Evolutionary conservation across 1,140 invertebrate genomes (phyloP).

Genomic region (Brachystomella parvula): DNA sequence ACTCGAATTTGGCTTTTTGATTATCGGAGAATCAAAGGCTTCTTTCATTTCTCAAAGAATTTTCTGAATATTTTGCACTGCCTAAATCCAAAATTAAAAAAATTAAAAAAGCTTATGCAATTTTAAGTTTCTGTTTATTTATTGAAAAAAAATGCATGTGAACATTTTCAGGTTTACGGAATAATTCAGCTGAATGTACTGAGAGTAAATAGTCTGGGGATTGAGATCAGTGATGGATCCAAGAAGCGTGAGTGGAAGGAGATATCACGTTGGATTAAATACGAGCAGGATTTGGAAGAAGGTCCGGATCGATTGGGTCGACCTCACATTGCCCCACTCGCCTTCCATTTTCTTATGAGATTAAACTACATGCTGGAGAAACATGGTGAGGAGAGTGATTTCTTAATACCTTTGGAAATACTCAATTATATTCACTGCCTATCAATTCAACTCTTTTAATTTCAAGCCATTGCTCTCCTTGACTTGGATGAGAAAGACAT

Average conservation of each 20-base stretch:
- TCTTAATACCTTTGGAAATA: conserved; percentile 7
- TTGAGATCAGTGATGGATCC: conserved; percentile 41
- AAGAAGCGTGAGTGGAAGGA: conserved; percentile 88
- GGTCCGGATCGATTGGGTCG: conserved; percentile 73
- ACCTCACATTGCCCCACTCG: conserved; percentile 83
- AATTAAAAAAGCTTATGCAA: background rate
- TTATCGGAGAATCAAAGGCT: too few relatives aligned
- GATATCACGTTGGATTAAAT: conserved; percentile 91
- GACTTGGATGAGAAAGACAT: conserved; percentile 83
- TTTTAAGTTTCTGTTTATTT: background rate
- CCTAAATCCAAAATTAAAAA: background rate
- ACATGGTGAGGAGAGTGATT: conserved; percentile 52
- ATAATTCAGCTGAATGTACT: conserved; percentile 11
- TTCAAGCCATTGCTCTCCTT: conserved; percentile 42
- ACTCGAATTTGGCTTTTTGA: too few relatives aligned
- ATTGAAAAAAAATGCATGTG: background rate
- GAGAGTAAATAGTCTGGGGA: conserved; percentile 44
- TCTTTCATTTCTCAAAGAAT: too few relatives aligned
- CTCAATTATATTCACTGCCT: background rate
- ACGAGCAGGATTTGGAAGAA: conserved; percentile 87
- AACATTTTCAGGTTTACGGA: background rate
- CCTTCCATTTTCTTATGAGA: conserved; percentile 84
- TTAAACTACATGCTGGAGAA: conserved; percentile 70
- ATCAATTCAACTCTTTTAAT: conserved; percentile 11
- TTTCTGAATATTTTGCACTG: background rate